phyloP scores from a whole-genome alignment of 2,113 vertebrate genomes.

The Erythrocercus mccallii region DNA sequence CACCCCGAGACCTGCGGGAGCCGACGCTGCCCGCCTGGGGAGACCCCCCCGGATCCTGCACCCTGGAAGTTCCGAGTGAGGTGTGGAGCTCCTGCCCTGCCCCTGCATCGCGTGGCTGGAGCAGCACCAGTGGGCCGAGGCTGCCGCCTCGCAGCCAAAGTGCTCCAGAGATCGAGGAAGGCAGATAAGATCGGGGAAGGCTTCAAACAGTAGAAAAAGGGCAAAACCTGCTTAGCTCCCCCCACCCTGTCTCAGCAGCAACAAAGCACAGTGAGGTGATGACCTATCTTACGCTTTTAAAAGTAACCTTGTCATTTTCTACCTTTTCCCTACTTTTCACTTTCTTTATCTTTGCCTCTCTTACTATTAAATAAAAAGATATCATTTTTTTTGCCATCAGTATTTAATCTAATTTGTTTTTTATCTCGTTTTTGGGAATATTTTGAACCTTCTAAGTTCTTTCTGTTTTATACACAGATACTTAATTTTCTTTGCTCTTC shows the following conservation, averaged over 20 bases:
- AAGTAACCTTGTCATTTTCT: not conserved
- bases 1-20: not conserved
- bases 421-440: not conserved
- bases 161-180: not conserved
- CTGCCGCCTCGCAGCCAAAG: not conserved
- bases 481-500: not conserved
- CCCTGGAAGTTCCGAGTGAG: not conserved
- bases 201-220: not conserved
- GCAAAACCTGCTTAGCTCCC: not conserved
- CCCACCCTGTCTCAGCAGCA: not conserved
- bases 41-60: not conserved
- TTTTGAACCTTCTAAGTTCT: not conserved
- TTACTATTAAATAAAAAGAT: not conserved
- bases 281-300: not conserved
- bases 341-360: not conserved
- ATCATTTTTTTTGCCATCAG: not conserved
- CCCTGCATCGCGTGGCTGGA: not conserved
- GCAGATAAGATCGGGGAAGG: not conserved
- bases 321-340: not conserved
- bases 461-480: not conserved
- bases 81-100: not conserved
- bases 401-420: not conserved
- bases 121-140: not conserved
- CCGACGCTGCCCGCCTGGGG: rapidly evolving
- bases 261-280: not conserved